phyloP scores from a whole-genome alignment of 2,113 vertebrate genomes.

The Bufo bufo region DNA sequence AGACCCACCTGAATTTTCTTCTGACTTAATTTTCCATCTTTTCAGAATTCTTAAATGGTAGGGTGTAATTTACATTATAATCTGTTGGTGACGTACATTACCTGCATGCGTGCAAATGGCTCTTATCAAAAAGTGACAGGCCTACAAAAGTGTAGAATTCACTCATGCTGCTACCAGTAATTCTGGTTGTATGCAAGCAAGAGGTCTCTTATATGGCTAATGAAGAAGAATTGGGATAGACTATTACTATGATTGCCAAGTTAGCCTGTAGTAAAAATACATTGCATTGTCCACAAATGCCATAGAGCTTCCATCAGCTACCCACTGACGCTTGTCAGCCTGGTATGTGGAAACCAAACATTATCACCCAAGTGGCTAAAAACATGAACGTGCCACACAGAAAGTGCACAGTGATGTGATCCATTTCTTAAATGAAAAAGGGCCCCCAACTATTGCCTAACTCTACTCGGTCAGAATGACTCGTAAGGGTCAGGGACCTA shows the following conservation, averaged over 20 bases:
- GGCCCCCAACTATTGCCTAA: background rate
- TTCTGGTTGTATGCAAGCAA: background rate
- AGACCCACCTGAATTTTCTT: background rate
- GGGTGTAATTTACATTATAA: constrained; percentile 5
- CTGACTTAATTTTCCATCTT: background rate
- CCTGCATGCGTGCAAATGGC: background rate
- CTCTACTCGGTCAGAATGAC: background rate
- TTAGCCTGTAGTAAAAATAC: background rate
- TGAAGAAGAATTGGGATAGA: background rate
- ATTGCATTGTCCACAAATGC: background rate
- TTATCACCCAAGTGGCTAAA: background rate
- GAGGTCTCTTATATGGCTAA: background rate
- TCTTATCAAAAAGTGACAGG: constrained; percentile 5
- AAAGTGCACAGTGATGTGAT: background rate
- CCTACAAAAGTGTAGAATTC: background rate
- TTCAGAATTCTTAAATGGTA: background rate
- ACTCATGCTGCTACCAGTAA: background rate
- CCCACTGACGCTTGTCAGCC: background rate
- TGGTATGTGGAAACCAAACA: background rate
- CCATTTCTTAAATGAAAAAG: background rate
- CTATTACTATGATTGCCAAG: background rate
- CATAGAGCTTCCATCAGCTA: background rate
- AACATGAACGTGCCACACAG: background rate
- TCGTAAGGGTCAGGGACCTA: background rate
- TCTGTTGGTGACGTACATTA: background rate